A percentile compares a stretch with the other conserved stretches of the same genome.
These are phyloP conservation scores for Druon quercuslanigerum DNA, from an alignment of 1,140 invertebrate species.

Conservation along the genomic window DNA sequence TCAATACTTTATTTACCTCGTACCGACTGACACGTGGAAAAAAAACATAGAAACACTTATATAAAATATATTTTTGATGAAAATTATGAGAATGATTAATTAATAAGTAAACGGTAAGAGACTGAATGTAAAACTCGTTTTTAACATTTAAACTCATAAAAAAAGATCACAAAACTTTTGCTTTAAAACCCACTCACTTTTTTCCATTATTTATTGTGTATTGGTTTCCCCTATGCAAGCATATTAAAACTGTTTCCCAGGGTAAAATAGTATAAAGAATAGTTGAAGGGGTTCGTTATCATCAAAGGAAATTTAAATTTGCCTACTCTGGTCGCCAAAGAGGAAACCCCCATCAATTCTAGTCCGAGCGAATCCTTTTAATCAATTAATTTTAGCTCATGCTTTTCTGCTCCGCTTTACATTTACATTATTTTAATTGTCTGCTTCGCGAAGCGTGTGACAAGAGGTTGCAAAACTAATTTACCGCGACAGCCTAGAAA, in stretches of 20 bases:
- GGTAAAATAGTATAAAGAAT: not conserved
- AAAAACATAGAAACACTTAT: too few species aligned
- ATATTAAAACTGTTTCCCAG: too few species aligned
- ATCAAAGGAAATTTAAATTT: slow-evolving; percentile 26
- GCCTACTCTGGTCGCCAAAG: not conserved
- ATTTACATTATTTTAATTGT: slow-evolving; percentile 42
- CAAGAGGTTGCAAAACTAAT: slow-evolving; percentile 29
- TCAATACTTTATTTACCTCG: too few species aligned
- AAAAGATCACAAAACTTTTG: too few species aligned
- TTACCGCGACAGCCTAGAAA: slow-evolving; percentile 8
- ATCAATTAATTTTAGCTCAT: slow-evolving; percentile 28
- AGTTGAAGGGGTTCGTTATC: slow-evolving; percentile 8
- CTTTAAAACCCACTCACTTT: too few species aligned
- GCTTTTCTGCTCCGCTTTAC: slow-evolving; percentile 35
- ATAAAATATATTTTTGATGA: too few species aligned
- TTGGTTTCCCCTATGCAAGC: not conserved
- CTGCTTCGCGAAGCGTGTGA: slow-evolving; percentile 36
- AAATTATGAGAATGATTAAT: too few species aligned
- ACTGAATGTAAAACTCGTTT: too few species aligned
- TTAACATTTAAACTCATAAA: not conserved
- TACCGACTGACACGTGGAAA: too few species aligned
- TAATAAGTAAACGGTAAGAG: too few species aligned
- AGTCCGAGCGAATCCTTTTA: slow-evolving; percentile 7
- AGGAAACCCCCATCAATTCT: slow-evolving; percentile 21
- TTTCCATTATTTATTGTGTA: not conserved